Base-by-base conservation (phyloP, 2,113 vertebrate genomes). In the Terrapene triunguis region DNA sequence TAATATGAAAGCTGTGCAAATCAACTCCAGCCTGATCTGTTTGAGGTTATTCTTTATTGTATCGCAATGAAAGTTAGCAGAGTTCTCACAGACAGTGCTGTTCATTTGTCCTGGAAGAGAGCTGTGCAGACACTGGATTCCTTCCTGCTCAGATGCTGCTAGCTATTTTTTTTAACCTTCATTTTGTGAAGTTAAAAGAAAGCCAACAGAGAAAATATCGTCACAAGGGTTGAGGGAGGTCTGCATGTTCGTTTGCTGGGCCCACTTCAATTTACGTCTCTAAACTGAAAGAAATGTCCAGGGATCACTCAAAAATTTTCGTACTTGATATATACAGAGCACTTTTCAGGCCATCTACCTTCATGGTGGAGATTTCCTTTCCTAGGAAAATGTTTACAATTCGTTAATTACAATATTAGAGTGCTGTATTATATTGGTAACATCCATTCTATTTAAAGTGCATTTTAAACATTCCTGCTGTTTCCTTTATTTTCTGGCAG, bases 61-160 rank as follows among this genome's bases (percentile, higher is more conserved):
- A 76, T 11, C 8, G 3, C 44, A 44, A 76, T 44, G 38, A 27
- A 44, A 44, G 42, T 29, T 78, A 78, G 74, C 42, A 38, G 74
- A 27, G 24, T 47, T 78, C 0, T 14, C 24, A 62, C 47, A 19
- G 22, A 47, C 84, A 89, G 81, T 82, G 89, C 16, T 47, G 29
- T n/a, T 82, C 14, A 24, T 80, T 79, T 83, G 6, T 87, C 16
- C 53, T 94, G 74, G 17, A 24, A 85, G 16, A 22, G 7, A 10
- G 2, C 72, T 47, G 4, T 19, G 21, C 0, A 6, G 91, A 51
- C 0, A 0, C 35, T 91, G 83, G 3, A 6, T n/a, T 84, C 78
- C 14, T 83, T 12, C 54, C 38, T 44, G 42, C 25, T 44, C 74
- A 47, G 24, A 44, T 78, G 6, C 74, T 76, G 24, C 22, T 22